Percentiles rank a stretch among this genome's conserved stretches.
These are phyloP conservation scores for Gallinago paraguaiae DNA, from an alignment of 2,113 vertebrate genomes.

Conservation along the genomic window DNA sequence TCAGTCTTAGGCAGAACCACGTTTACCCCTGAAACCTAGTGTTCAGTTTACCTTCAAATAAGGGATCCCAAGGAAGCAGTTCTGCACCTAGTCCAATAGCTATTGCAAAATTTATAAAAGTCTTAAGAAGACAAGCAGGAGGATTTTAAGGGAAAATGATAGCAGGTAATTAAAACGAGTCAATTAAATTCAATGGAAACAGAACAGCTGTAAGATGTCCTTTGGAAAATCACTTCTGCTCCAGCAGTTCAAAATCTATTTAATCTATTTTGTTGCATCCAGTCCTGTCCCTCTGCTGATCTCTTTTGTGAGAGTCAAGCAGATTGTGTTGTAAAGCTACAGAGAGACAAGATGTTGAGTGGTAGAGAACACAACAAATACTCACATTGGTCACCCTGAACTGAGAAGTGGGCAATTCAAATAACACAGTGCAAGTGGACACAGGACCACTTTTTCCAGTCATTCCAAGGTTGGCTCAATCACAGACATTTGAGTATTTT, in stretches of 20 bases:
- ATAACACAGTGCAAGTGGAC: accelerated
- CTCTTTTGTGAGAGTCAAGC: not conserved
- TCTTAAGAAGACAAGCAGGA: not conserved
- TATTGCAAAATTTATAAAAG: not conserved
- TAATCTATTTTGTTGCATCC: not conserved
- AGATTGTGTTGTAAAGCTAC: not conserved
- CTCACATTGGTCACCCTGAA: not conserved
- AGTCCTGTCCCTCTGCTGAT: not conserved
- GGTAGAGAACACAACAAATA: not conserved
- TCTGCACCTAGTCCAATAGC: not conserved
- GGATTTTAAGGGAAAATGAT: not conserved
- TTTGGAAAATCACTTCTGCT: not conserved
- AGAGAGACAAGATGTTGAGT: not conserved
- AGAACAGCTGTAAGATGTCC: not conserved
- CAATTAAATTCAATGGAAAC: not conserved
- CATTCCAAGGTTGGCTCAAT: not conserved
- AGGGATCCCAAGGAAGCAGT: not conserved
- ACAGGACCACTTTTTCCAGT: not conserved
- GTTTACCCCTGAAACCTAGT: not conserved
- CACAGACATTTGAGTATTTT: not conserved
- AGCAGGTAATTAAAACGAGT: not conserved
- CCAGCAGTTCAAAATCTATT: not conserved
- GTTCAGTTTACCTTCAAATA: not conserved
- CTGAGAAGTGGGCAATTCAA: not conserved
- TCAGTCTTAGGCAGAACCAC: not conserved